Evolutionary conservation across 2,888 invertebrate genomes (phyloP), one percentile per base, ranked within the genome.

Genomic region (Eupsilia transversa): DNA sequence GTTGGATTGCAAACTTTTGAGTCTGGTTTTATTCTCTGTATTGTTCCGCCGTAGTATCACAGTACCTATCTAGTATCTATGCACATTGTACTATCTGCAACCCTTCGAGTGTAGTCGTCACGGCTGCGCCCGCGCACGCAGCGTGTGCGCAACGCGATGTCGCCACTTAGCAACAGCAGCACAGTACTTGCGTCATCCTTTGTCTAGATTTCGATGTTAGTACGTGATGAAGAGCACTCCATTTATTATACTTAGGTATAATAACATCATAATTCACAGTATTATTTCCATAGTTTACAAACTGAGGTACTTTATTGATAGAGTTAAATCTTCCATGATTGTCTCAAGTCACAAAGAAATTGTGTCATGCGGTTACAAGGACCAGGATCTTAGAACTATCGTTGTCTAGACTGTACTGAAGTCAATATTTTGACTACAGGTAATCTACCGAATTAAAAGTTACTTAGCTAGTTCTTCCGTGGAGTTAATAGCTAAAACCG

Each of bases 141-240:
- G 80, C 65, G 80, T 82, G 77, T 72, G 80, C 72, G 61, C 75
- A 68, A 72, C 81, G 77, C 33, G 10, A 74, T 74, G 70, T 59
- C 60, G 35, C 67, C 83, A 82, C 86, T 35, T 86, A 77, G 86
- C 83, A 85, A 84, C 86, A 79, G 83, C 76, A 81, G 80, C 82
- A 71, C 72, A 54, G 54, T 57, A 59, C 60, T 82, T 88, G 80
- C 89, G 88, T 87, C 89, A 87, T 57, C 77, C 69, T 87, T 88
- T 87, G 87, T 88, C 80, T 82, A 77, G 57, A 35, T 69, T 54
- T 74, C 66, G 72, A 46, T 35, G 64, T 57, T 27, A 77, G 77
- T 73, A 77, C 79, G 85, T 79, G 80, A 75, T 79, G 71, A 46
- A 67, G 70, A 80, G 68, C 79, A 52, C 67, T 80, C 27, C 30